Evolutionary conservation across 37 sponge, comb jelly and placozoan genomes (phyloP).

Genomic region (Eunapius fragilis): DNA sequence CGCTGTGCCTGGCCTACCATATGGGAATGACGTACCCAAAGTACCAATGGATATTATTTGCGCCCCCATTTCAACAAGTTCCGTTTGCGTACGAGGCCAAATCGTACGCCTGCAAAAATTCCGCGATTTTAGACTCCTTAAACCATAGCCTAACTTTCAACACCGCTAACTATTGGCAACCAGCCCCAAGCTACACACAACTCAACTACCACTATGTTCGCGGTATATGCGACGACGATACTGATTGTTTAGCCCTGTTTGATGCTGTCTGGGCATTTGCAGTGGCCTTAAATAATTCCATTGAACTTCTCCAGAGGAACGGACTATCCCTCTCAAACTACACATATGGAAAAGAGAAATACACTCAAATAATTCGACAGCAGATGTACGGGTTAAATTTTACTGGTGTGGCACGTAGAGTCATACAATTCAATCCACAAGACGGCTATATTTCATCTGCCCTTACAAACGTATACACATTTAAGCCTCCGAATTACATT

Average conservation of each 20-base stretch:
- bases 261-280: neutral
- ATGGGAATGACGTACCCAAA: neutral
- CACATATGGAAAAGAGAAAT: neutral
- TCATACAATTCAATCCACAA: neutral
- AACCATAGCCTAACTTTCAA: neutral
- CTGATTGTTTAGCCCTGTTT: neutral
- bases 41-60: neutral
- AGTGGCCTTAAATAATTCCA: neutral
- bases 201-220: neutral
- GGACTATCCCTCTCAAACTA: neutral
- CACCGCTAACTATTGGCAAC: neutral
- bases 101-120: too few relatives aligned
- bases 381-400: neutral
- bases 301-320: neutral
- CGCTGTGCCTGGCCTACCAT: neutral
- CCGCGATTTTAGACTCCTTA: too few relatives aligned
- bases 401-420: neutral
- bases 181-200: neutral
- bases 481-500: neutral
- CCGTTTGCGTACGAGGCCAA: too few relatives aligned
- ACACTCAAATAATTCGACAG: neutral
- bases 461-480: neutral
- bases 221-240: neutral
- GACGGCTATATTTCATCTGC: neutral
- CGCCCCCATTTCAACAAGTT: too few relatives aligned